These are phyloP conservation scores for Cryptophagus acutangulus DNA, from an alignment of 2,888 invertebrate genomes.

Conservation along the genomic window DNA sequence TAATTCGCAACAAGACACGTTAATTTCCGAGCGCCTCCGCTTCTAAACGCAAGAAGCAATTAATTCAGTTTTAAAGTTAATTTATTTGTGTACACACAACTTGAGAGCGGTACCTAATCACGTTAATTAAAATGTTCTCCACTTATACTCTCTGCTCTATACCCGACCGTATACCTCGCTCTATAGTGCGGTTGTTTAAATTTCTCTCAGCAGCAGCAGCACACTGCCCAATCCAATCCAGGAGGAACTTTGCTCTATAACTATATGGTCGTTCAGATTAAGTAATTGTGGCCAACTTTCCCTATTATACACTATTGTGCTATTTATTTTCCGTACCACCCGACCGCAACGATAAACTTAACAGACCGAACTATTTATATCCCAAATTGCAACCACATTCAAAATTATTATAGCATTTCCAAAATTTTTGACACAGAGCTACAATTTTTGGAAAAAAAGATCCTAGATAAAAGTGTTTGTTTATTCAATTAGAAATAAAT, in stretches of 20 bases:
- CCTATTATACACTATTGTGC: conserved; percentile 45
- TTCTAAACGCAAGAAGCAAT: conserved; percentile 48
- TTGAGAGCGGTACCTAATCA: conserved; percentile 41
- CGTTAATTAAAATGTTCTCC: conserved; percentile 47
- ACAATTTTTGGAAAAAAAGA: no score
- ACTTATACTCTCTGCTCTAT: no score
- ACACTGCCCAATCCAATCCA: no score
- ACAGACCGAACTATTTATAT: no score
- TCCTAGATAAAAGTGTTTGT: no score
- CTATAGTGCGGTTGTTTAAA: no score
- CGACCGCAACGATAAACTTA: no score
- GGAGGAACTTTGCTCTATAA: conserved; percentile 9
- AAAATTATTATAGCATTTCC: no score
- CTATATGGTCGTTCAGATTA: conserved; percentile 37
- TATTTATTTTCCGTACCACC: conserved; percentile 39
- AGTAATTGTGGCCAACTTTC: conserved; percentile 48
- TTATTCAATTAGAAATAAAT: conserved; percentile 35
- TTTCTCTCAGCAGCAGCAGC: no score
- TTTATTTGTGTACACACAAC: conserved; percentile 46
- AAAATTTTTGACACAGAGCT: no score
- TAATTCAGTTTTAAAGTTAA: conserved; percentile 51
- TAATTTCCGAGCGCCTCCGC: conserved; percentile 37
- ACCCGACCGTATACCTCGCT: no score
- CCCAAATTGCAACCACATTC: no score
- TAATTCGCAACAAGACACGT: conserved; percentile 39